Base-by-base conservation (phyloP, 2,797 vertebrate genomes). In the Coranthus polyacanthus region DNA sequence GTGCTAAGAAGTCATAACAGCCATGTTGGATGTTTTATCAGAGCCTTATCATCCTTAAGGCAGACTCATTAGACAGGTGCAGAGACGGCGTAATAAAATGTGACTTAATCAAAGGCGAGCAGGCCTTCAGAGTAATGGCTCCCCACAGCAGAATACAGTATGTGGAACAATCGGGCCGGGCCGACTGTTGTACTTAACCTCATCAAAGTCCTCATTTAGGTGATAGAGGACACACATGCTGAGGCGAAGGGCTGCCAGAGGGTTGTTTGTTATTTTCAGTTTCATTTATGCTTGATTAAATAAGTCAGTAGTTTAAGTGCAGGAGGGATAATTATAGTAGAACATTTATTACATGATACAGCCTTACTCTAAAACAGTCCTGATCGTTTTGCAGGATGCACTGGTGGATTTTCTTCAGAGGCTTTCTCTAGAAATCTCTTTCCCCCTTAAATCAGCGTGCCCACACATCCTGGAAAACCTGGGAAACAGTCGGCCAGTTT, bases 71-170 rank as follows among this genome's bases (percentile, higher is more conserved):
- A 91, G 88, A 70, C 74, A 88, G 91, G 86, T 68, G 72, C 65
- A 90, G 93, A 88, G 89, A 83, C 78, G 78, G 41, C 83, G 85
- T 94, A 92, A 94, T 95, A 93, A 93, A 93, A 89, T 72, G 87
- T 85, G 90, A 94, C 95, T 93, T 94, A 95, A 94, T 96, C 82
- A 74, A 88, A 93, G 47, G 55, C 82, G 68, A 93, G 85, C 89
- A 92, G 91, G 54, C 79, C 82, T 50, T 76, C 85, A 84, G 87
- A 94, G 91, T 88, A 94, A 95, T 92, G 81, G 83, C 85, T 92
- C 82, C 79, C 92, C 90, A 82, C 81, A 72, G 85, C 83, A 81
- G 89, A 92, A 81, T 89, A 88, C 12, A 6, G 24, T 15, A 21
- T 90, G 90, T 81, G 91, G 86, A 89, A 92, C 86, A 93, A 68